Evolutionary conservation across 35 echinoderm and acorn worm species (phyloP), one percentile per base, ranked within the genome.

Genomic region (Anneissia japonica): DNA sequence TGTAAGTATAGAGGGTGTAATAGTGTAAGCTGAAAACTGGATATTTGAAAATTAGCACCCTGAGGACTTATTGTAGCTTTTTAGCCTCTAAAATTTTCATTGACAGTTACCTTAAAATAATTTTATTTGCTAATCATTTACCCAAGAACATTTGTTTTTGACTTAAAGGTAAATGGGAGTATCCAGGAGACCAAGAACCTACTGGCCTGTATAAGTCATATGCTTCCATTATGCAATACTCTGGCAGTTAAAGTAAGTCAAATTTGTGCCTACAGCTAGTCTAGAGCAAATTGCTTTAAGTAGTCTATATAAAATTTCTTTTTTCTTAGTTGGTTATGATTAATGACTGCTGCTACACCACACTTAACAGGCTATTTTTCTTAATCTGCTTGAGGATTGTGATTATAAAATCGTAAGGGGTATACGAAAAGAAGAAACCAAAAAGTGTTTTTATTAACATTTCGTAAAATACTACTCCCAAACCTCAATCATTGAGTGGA

Each of bases 141-240:
- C n/a, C n/a, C n/a, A n/a, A n/a, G n/a, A n/a, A 37, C 41, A 31
- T 40, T 91, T 38, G n/a, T 73, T 86, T 26, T 0, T 77, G 36
- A 73, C 2, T 39, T 85, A 6, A 46, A 99, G 96, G 96, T 99
- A 41, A 92, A 99, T 78, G 86, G 89, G 72, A 99, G 89, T 0
- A 99, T 99, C 32, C 86, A 91, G 74, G 96, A 94, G 79, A 99
- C 96, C 41, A 93, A 99, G 76, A 91, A 89, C 38, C 89, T 99
- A 5, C 77, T 99, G 12, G 43, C 89, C 16, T 83, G 86, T 35
- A 93, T 99, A 1, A 87, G 86, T 16, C 75, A 90, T 46, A 36
- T 99, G 26, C 83, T 99, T 74, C 92, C 96, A 16, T 38, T 99
- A 37, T 91, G 96, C 81, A 91, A 92, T 75, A 88, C 84, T 36